Conservation (phyloP, 2,113 vertebrate species). For the Rhynchopsitta pachyrhyncha region DNA sequence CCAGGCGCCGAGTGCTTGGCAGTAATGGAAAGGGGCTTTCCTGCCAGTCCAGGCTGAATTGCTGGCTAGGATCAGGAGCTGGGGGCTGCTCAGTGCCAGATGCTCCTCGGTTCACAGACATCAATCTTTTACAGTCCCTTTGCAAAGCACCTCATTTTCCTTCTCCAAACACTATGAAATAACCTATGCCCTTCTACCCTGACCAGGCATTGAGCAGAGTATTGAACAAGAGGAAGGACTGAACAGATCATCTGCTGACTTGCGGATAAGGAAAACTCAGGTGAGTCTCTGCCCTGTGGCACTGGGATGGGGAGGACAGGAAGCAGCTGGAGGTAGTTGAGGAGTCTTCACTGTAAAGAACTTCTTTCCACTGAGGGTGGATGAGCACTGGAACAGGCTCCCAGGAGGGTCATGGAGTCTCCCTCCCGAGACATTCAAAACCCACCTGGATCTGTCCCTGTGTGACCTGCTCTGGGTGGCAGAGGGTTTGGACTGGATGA, state of each 20-base stretch:
- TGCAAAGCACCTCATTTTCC: background rate
- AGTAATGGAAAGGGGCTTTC: background rate
- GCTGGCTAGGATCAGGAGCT: background rate
- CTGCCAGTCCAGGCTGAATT: background rate
- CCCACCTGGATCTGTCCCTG: background rate
- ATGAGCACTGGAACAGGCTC: background rate
- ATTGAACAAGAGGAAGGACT: constrained; percentile 94
- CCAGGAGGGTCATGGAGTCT: background rate
- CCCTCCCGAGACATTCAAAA: background rate
- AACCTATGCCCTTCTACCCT: background rate
- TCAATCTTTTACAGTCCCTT: background rate
- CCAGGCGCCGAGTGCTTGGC: background rate
- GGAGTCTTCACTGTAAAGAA: background rate
- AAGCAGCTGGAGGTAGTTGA: background rate
- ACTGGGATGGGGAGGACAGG: background rate
- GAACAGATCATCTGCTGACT: constrained; percentile 91
- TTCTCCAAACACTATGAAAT: background rate
- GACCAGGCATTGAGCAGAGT: constrained; percentile 89
- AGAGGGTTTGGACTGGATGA: background rate
- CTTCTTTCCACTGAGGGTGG: background rate
- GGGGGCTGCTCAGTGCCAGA: background rate
- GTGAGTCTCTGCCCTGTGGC: constrained; percentile 62
- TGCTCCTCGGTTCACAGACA: fast-evolving
- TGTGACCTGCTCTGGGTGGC: background rate
- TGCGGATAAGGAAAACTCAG: constrained; percentile 97